Evolutionary conservation across 1,140 invertebrate genomes (phyloP).

Genomic region (Acromyrmex heyeri): DNA sequence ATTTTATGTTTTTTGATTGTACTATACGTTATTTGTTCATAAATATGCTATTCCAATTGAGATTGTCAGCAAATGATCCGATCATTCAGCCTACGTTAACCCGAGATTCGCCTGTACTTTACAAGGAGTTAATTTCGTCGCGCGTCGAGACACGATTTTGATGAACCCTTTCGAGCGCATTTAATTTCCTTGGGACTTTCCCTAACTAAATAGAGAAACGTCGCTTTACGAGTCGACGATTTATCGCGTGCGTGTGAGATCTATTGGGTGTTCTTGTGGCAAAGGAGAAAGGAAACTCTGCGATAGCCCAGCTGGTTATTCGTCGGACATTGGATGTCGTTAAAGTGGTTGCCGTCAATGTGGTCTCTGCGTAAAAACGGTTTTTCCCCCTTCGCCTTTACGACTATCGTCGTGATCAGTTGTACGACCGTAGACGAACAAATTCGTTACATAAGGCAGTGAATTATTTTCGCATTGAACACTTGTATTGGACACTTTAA

Average conservation of each 20-base stretch:
- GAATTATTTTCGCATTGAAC: slow-evolving; percentile 36
- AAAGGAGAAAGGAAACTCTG: slow-evolving; percentile 15
- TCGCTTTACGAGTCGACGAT: slow-evolving; percentile 46
- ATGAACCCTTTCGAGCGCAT: slow-evolving; percentile 35
- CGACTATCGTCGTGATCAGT: slow-evolving; percentile 37
- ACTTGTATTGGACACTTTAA: background rate
- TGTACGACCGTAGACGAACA: slow-evolving; percentile 17
- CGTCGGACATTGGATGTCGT: slow-evolving; percentile 29
- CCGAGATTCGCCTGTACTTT: slow-evolving; percentile 22
- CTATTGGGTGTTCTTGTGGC: slow-evolving; percentile 18
- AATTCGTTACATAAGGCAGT: slow-evolving; percentile 26
- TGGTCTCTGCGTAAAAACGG: slow-evolving; percentile 34
- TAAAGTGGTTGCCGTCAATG: slow-evolving; percentile 40
- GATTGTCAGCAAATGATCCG: background rate
- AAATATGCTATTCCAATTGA: background rate
- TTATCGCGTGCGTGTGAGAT: slow-evolving; percentile 25
- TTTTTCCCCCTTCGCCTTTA: slow-evolving; percentile 36
- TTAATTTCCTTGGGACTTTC: slow-evolving; percentile 39
- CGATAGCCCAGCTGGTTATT: slow-evolving; percentile 26
- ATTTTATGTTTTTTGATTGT: background rate
- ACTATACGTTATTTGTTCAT: too few relatives aligned
- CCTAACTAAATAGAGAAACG: slow-evolving; percentile 39
- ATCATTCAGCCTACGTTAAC: background rate
- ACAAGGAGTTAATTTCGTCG: slow-evolving; percentile 32
- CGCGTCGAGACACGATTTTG: slow-evolving; percentile 33